Percentiles rank a stretch among this genome's conserved stretches.
These are phyloP conservation scores for Phycodurus eques DNA, from an alignment of 2,113 vertebrate species.

Conservation along the genomic window DNA sequence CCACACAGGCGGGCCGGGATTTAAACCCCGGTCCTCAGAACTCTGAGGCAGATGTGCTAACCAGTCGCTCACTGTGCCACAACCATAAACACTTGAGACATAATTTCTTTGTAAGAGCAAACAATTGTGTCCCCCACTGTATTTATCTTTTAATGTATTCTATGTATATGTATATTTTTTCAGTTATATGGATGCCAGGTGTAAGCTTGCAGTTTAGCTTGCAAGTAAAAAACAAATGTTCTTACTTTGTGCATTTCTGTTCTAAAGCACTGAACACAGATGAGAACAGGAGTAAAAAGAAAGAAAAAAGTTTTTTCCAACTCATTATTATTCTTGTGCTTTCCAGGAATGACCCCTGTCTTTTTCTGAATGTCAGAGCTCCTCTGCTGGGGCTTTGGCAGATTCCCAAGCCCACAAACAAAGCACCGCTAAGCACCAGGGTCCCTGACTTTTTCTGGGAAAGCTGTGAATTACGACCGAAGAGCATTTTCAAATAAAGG, in stretches of 20 bases:
- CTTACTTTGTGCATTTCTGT: not conserved
- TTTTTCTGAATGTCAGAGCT: conserved; percentile 1
- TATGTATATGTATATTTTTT: not conserved
- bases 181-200: not conserved
- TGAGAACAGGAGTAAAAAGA: not conserved
- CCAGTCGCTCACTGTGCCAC: too few species aligned
- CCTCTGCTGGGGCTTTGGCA: conserved; percentile 3
- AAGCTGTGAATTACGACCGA: not conserved
- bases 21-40: too few species aligned
- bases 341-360: conserved; percentile 2
- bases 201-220: not conserved
- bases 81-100: too few species aligned
- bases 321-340: not conserved
- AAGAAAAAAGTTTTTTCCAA: not conserved
- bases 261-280: not conserved
- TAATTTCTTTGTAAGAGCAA: not conserved
- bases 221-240: not conserved
- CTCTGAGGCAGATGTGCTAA: too few species aligned
- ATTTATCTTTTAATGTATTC: not conserved
- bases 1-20: too few species aligned
- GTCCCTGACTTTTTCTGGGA: not conserved
- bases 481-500: not conserved
- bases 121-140: not conserved
- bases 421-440: not conserved
- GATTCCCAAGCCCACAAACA: conserved; percentile 2